A percentile compares a stretch with the other conserved stretches of the same genome.
Evolutionary conservation across 2,888 invertebrate genomes (phyloP).

Genomic region (Thyatira batis): DNA sequence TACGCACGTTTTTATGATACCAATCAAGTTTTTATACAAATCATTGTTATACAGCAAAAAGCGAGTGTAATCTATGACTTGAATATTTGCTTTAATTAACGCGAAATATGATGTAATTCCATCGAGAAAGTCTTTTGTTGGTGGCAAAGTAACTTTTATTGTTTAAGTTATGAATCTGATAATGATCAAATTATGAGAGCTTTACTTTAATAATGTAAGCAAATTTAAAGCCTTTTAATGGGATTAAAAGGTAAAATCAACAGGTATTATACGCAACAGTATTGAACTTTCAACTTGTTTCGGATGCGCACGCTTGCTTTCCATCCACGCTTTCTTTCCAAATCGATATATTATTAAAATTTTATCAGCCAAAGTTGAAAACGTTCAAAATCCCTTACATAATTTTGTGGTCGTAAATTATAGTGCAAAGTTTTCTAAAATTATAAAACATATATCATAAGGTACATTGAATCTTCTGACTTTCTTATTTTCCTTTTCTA

Average conservation of each 20-base stretch:
- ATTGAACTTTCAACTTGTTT: conserved; percentile 21
- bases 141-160: too few relatives aligned
- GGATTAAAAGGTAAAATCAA: too few relatives aligned
- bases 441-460: not conserved
- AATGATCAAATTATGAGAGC: not conserved
- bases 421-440: not conserved
- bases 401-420: conserved; percentile 3
- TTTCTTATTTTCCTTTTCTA: not conserved
- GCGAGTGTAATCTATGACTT: too few relatives aligned
- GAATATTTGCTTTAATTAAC: too few relatives aligned
- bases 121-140: not conserved
- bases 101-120: not conserved
- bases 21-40: too few relatives aligned
- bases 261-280: conserved; percentile 13
- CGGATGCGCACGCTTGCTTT: conserved; percentile 25
- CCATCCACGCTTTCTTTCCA: conserved; percentile 28
- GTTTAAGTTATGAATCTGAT: not conserved
- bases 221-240: not conserved
- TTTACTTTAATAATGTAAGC: conserved; percentile 2
- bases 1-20: too few relatives aligned
- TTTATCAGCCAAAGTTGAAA: conserved; percentile 16
- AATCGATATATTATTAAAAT: conserved; percentile 14
- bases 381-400: conserved; percentile 21
- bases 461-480: not conserved
- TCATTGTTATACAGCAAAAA: too few relatives aligned